These are phyloP conservation scores for Motacilla alba DNA, from an alignment of 2,113 vertebrate genomes.

Conservation along the genomic window DNA sequence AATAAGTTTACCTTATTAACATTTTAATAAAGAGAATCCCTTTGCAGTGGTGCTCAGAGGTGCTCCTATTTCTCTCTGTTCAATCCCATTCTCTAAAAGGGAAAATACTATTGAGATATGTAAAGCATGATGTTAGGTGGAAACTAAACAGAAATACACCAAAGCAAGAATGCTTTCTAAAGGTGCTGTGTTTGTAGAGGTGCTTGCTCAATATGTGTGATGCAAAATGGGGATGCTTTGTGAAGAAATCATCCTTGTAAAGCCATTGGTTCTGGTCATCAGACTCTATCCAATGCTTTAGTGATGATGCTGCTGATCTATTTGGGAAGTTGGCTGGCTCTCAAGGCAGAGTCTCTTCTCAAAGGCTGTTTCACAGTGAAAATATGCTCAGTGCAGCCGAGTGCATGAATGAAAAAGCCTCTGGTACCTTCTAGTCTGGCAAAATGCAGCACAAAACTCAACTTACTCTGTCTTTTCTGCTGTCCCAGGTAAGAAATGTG, in stretches of 20 bases:
- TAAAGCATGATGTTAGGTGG: constrained; percentile 59
- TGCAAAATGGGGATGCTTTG: constrained; percentile 78
- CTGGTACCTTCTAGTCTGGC: constrained; percentile 83
- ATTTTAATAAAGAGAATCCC: constrained; percentile 72
- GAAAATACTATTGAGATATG: constrained; percentile 21
- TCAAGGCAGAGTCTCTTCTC: constrained; percentile 86
- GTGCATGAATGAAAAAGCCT: constrained; percentile 87
- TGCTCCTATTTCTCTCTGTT: constrained; percentile 1
- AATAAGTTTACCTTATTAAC: constrained; percentile 73
- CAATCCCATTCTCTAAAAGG: constrained; percentile 45
- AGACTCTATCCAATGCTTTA: constrained; percentile 89
- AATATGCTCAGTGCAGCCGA: constrained; percentile 96
- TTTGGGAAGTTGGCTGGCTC: constrained; percentile 94
- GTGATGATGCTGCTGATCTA: constrained; percentile 94
- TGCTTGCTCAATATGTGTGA: constrained; percentile 68
- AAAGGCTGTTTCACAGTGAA: constrained; percentile 91
- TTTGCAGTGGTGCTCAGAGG: constrained; percentile 40
- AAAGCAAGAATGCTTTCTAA: constrained; percentile 44
- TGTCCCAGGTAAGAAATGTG: constrained; percentile 90
- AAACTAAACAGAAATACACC: constrained; percentile 54
- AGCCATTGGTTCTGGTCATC: constrained; percentile 96
- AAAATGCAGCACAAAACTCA: constrained; percentile 88
- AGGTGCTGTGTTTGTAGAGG: constrained; percentile 66
- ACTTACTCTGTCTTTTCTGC: constrained; percentile 84
- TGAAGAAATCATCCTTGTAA: constrained; percentile 88